Evolutionary conservation across 2,888 invertebrate species (phyloP).

Genomic region (Drosophila colorata): DNA sequence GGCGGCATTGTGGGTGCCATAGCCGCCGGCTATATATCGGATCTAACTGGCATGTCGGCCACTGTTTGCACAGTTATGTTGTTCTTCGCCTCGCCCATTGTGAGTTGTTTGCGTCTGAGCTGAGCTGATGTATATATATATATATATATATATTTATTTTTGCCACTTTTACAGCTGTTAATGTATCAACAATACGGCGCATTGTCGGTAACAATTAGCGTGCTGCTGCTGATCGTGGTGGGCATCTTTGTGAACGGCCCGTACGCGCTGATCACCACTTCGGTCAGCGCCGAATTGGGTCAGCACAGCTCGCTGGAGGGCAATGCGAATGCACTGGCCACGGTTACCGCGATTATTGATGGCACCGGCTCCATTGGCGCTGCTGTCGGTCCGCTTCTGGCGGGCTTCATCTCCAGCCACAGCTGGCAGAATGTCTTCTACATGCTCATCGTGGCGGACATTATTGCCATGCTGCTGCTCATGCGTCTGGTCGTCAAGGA

Average conservation of each 20-base stretch:
- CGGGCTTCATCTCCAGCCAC: constrained; percentile 90
- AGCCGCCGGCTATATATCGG: constrained; percentile 93
- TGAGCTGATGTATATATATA: neutral
- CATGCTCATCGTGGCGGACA: constrained; percentile 94
- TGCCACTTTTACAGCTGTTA: constrained; percentile 88
- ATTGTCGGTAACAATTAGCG: constrained; percentile 87
- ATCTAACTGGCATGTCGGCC: constrained; percentile 93
- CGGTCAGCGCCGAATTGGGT: constrained; percentile 96
- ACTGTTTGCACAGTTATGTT: constrained; percentile 94
- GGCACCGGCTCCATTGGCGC: constrained; percentile 94
- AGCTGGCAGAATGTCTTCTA: constrained; percentile 96
- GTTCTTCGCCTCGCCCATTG: constrained; percentile 92
- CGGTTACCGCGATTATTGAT: constrained; percentile 99
- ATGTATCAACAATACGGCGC: constrained; percentile 91
- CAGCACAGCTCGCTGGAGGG: constrained; percentile 94
- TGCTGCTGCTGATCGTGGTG: constrained; percentile 89
- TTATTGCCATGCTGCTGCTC: constrained; percentile 90
- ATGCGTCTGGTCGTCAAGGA: constrained; percentile 87
- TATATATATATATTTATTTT: constrained; percentile 6
- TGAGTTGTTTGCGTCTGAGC: constrained; percentile 81
- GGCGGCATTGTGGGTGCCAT: constrained; percentile 97
- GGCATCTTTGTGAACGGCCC: constrained; percentile 97
- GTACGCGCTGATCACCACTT: constrained; percentile 97
- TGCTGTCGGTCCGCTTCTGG: constrained; percentile 95
- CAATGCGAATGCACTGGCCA: constrained; percentile 95